Evolutionary conservation across 2,797 vertebrate species (phyloP).

Genomic region (Sebastes melanostomus): DNA sequence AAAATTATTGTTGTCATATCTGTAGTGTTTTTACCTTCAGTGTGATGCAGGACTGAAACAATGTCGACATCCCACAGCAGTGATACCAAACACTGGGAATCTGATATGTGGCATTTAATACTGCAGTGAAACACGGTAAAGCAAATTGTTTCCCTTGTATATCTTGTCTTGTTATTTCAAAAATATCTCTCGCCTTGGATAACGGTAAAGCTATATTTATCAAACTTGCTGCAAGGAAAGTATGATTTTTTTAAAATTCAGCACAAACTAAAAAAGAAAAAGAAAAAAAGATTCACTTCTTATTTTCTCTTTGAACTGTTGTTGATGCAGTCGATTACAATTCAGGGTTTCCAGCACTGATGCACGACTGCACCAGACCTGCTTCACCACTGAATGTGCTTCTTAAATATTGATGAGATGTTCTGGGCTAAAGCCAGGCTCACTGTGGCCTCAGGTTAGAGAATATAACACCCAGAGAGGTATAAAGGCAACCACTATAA

Average conservation of each 20-base stretch:
- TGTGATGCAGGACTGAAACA: not conserved
- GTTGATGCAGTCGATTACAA: constrained; percentile 7
- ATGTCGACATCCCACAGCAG: not conserved
- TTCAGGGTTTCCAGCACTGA: constrained; percentile 15
- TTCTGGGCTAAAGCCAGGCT: constrained; percentile 10
- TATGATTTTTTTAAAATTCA: not conserved
- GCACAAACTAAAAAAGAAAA: not conserved
- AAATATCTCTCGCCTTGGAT: not conserved
- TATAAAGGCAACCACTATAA: not conserved
- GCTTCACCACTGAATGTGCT: constrained; percentile 15
- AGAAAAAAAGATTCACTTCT: too few relatives aligned
- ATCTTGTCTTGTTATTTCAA: not conserved
- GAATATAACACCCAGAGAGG: not conserved
- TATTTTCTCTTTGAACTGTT: not conserved
- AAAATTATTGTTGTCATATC: not conserved
- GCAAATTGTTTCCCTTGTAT: not conserved
- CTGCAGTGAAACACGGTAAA: not conserved
- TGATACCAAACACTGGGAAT: not conserved
- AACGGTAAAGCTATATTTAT: not conserved
- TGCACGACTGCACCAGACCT: constrained; percentile 29
- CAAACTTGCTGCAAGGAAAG: not conserved
- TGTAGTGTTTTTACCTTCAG: not conserved
- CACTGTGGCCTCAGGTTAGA: constrained; percentile 26
- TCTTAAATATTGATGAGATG: constrained; percentile 64
- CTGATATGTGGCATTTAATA: constrained; percentile 13